Base-by-base conservation (phyloP, 2,888 invertebrate species). In the Fissipunctia ypsillon region DNA sequence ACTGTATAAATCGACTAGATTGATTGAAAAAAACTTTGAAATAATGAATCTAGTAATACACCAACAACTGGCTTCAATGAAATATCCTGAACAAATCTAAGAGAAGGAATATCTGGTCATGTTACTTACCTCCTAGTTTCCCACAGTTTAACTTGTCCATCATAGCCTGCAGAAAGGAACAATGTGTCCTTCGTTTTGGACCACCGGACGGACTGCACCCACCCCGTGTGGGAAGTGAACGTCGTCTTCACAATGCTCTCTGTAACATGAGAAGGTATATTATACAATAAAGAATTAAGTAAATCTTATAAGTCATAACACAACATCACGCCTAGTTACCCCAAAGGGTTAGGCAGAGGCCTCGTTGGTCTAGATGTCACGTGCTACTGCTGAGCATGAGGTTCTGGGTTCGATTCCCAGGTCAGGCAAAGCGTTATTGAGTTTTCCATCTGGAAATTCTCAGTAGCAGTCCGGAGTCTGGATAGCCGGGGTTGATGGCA, bases 181-280 rank as follows among this genome's bases (percentile, higher is more conserved):
- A 98, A 96, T 87, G 98, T 97, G 88, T 98, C 98, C 78, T 98
- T 97, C 0, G 97, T 97, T 35, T 97, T 97, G 0, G 99, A 99
- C 99, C 99, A 99, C 82, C 97, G 96, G 0, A 99, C 98, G 0
- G 98, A 97, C 85, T 98, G 98, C 25, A 99, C 98, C 99, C 99
- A 99, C 50, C 98, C 98, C 5, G 97, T 97, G 94, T 99, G 99
- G 0, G 96, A 96, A 1, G 98, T 97, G 92, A 98, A 99, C 2
- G 98, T 98, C 19, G 97, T 97, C 93, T 99, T 99, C 12, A 99
- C 98, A 61, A 99, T 96, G 31, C 99, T 99, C 90, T 99, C 99
- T 98, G 96, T 75, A 60, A 72, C 66, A 73, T 9, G 69, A 64
- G 25, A 64, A 43, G 16, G 38, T 43, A 59, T 22, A 10, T 41